These are phyloP conservation scores for Petromus typicus DNA, from an alignment of 2,113 vertebrate species.

Conservation along the genomic window DNA sequence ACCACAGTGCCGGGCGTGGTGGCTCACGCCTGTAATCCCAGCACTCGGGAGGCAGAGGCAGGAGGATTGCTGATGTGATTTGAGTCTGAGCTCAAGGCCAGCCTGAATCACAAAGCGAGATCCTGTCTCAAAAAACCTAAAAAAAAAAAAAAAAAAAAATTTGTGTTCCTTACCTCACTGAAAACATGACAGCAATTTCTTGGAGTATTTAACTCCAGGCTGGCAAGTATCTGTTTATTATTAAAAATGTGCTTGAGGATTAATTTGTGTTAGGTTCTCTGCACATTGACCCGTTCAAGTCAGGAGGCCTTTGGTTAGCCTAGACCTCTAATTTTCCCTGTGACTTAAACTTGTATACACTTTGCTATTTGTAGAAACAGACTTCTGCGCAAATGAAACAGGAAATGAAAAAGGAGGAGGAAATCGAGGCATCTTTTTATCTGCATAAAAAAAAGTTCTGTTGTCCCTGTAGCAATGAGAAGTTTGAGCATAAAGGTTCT, in stretches of 20 bases:
- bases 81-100: too few relatives aligned
- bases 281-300: conserved; percentile 40
- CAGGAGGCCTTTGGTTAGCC: background rate
- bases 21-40: too few relatives aligned
- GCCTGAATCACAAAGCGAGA: too few relatives aligned
- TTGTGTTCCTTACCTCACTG: too few relatives aligned
- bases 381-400: conserved; percentile 64
- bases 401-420: conserved; percentile 34
- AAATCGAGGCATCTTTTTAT: conserved; percentile 57
- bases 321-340: conserved; percentile 15
- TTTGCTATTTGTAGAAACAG: conserved; percentile 55
- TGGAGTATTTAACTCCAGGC: conserved; percentile 48
- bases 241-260: conserved; percentile 53
- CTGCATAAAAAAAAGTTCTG: conserved; percentile 15
- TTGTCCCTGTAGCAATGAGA: conserved; percentile 58
- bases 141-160: too few relatives aligned
- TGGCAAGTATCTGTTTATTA: conserved; percentile 57
- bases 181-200: conserved; percentile 49
- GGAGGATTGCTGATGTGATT: too few relatives aligned
- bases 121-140: too few relatives aligned
- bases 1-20: too few relatives aligned
- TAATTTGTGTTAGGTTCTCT: conserved; percentile 54
- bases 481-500: conserved; percentile 11
- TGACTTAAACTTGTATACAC: conserved; percentile 32
- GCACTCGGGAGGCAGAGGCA: too few relatives aligned